phyloP scores from a whole-genome alignment of 1,140 invertebrate species.

The Ceratina calcarata region DNA sequence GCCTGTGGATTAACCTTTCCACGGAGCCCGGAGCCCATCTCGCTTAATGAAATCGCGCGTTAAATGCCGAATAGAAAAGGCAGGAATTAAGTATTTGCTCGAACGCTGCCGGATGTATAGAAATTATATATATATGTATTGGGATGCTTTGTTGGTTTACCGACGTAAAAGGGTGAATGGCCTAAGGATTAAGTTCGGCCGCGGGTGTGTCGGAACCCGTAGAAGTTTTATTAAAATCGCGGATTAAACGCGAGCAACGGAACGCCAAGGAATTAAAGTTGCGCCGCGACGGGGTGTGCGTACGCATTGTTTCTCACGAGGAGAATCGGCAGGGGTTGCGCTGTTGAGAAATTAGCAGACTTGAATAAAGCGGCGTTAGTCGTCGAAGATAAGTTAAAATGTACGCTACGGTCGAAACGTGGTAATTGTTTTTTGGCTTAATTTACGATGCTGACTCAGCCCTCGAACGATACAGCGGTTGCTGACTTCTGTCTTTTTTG shows the following conservation, averaged over 20 bases:
- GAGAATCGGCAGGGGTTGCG: neutral
- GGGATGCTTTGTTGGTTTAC: neutral
- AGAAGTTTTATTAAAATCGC: slow-evolving; percentile 17
- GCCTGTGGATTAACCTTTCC: slow-evolving; percentile 36
- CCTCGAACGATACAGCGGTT: neutral
- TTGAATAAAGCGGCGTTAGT: neutral
- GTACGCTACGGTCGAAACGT: neutral
- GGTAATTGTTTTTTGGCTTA: neutral
- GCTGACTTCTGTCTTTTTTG: neutral
- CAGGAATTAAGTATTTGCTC: slow-evolving; percentile 20
- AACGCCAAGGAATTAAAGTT: neutral
- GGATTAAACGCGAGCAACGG: neutral
- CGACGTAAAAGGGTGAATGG: neutral
- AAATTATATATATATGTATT: neutral
- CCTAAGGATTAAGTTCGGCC: neutral
- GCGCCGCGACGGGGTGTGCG: neutral
- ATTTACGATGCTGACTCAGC: slow-evolving; percentile 3
- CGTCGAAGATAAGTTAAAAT: neutral
- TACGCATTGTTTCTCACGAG: neutral
- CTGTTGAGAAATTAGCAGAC: neutral
- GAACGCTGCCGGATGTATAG: neutral
- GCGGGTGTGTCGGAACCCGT: too few relatives aligned
- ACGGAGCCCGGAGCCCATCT: neutral
- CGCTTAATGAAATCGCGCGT: slow-evolving; percentile 43
- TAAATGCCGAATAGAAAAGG: slow-evolving; percentile 14